A percentile compares a stretch with the other conserved stretches of the same genome.
phyloP scores from a whole-genome alignment of 2,888 invertebrate genomes.

The Chymomyza caudatula region DNA sequence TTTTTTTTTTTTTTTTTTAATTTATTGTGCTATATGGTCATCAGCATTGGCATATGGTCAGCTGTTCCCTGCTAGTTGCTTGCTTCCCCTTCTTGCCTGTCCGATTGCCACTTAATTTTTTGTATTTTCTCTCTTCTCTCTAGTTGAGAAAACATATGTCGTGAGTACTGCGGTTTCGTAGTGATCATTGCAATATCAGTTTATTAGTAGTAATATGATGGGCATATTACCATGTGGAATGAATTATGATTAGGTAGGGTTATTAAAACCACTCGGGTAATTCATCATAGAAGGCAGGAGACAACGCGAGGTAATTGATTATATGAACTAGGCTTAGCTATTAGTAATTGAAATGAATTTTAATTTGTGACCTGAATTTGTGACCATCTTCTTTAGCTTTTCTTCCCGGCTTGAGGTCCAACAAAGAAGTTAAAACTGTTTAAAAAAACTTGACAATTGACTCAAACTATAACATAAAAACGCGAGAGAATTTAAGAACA shows the following conservation, averaged over 20 bases:
- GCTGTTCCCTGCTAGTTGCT: constrained; percentile 10
- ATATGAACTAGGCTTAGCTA: neutral
- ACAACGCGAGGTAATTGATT: neutral
- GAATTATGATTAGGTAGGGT: neutral
- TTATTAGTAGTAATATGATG: too few relatives aligned
- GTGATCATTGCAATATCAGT: neutral
- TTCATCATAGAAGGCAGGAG: neutral
- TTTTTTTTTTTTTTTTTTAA: constrained; percentile 26
- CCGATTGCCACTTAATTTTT: constrained; percentile 2
- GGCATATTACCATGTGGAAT: neutral
- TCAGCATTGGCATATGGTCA: constrained; percentile 54
- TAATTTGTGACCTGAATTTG: too few relatives aligned
- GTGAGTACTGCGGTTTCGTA: neutral
- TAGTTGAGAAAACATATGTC: constrained; percentile 52
- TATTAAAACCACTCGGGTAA: neutral
- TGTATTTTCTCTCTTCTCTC: constrained; percentile 18
- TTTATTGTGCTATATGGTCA: constrained; percentile 53
- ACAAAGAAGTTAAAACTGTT: too few relatives aligned
- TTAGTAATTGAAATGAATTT: too few relatives aligned
- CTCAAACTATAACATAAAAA: too few relatives aligned
- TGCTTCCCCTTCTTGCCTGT: neutral
- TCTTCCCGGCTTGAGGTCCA: too few relatives aligned
- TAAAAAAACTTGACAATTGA: too few relatives aligned
- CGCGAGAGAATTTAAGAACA: too few relatives aligned
- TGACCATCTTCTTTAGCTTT: too few relatives aligned